These are phyloP conservation scores for Burhinus bistriatus DNA, from an alignment of 2,113 vertebrate species.

Conservation along the genomic window DNA sequence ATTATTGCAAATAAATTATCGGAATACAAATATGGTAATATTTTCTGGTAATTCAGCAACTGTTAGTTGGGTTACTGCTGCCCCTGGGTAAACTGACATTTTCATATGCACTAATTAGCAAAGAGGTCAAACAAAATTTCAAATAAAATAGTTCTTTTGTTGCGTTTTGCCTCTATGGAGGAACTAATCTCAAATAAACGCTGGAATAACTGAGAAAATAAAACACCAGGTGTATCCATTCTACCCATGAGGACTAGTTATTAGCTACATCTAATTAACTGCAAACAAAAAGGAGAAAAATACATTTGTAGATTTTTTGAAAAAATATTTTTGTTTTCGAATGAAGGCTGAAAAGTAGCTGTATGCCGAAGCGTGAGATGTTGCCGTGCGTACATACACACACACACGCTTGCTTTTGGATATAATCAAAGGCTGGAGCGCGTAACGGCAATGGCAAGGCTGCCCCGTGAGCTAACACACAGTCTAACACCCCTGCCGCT, in stretches of 20 bases:
- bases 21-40: neutral
- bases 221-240: neutral
- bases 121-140: slow-evolving; percentile 60
- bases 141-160: slow-evolving; percentile 27
- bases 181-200: neutral
- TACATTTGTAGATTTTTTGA: neutral
- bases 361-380: neutral
- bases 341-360: neutral
- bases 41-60: slow-evolving; percentile 41
- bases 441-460: neutral
- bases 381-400: fast-evolving
- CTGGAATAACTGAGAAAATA: neutral
- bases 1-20: neutral
- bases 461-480: neutral
- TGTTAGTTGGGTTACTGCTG: slow-evolving; percentile 14
- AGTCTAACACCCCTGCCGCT: neutral
- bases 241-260: neutral
- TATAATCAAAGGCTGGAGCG: neutral
- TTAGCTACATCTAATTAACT: neutral
- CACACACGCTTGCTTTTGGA: neutral
- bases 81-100: slow-evolving; percentile 61
- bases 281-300: neutral
- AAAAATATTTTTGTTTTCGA: neutral
- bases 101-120: slow-evolving; percentile 66
- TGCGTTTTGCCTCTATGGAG: neutral